phyloP scores from a whole-genome alignment of 2,113 vertebrate species.

The Tretioscincus oriximinensis region DNA sequence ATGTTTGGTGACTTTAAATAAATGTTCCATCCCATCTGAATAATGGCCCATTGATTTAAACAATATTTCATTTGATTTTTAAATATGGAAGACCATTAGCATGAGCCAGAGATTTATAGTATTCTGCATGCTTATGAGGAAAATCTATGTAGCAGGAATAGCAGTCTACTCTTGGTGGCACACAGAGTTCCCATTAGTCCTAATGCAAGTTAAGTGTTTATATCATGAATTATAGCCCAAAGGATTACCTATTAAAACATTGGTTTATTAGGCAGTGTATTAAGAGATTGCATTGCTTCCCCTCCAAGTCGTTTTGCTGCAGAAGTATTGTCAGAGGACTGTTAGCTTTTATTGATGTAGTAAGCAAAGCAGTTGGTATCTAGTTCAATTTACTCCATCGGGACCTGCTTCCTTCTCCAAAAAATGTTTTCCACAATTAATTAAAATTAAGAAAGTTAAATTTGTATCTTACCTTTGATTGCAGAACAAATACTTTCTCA shows the following conservation, averaged over 20 bases:
- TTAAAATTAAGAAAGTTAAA: conserved; percentile 41
- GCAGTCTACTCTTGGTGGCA: conserved; percentile 27
- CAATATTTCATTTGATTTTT: not conserved
- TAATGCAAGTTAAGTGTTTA: conserved; percentile 19
- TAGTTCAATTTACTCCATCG: conserved; percentile 35
- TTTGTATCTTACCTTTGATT: conserved; percentile 2
- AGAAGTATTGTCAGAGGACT: conserved; percentile 23
- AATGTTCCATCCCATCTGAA: not conserved
- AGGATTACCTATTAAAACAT: conserved; percentile 27
- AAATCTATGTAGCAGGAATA: conserved; percentile 5
- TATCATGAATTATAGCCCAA: conserved; percentile 1
- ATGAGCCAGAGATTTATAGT: not conserved
- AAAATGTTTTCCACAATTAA: conserved; percentile 38
- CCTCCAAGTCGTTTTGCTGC: not conserved
- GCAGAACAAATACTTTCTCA: conserved; percentile 39
- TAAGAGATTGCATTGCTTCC: conserved; percentile 12
- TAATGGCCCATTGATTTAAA: not conserved
- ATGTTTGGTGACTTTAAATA: not conserved
- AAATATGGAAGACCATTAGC: not conserved
- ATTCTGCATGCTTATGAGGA: conserved; percentile 14
- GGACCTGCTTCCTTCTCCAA: conserved; percentile 11
- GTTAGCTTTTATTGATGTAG: conserved; percentile 33
- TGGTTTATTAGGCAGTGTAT: conserved; percentile 30
- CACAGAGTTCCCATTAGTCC: conserved; percentile 13
- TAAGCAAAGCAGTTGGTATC: conserved; percentile 16